Percentiles rank a stretch among this genome's conserved stretches.
Evolutionary conservation across 2,888 invertebrate genomes (phyloP).

Genomic region (Drosophila pegasa): DNA sequence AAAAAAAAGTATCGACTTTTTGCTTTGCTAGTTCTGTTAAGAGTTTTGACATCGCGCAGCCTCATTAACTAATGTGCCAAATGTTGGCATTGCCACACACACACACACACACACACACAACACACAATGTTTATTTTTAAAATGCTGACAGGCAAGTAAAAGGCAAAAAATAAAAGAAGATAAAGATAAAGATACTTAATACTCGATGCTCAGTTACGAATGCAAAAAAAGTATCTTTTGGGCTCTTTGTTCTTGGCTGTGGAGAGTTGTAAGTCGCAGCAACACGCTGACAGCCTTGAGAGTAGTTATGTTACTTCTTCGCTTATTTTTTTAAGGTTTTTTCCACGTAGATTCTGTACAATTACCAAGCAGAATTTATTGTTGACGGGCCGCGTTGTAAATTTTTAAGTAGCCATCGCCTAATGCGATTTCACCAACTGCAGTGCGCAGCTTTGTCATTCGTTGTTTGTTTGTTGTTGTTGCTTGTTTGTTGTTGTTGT

Average conservation of each 20-base stretch:
- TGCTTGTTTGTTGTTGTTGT: constrained; percentile 15
- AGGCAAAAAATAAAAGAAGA: constrained; percentile 2
- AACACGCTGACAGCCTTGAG: constrained; percentile 43
- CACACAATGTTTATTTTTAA: constrained; percentile 61
- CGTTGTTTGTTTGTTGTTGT: constrained; percentile 38
- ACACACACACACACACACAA: constrained; percentile 18
- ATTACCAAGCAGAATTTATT: constrained; percentile 70
- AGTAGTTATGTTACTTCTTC: constrained; percentile 20
- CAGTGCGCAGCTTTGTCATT: constrained; percentile 60
- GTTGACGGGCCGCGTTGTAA: constrained; percentile 62
- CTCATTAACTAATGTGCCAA: constrained; percentile 48
- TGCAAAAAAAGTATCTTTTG: constrained; percentile 44
- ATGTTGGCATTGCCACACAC: constrained; percentile 34
- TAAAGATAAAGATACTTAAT: constrained; percentile 16
- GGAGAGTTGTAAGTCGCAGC: constrained; percentile 20
- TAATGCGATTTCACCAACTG: constrained; percentile 64
- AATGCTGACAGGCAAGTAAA: constrained; percentile 50
- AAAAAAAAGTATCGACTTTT: not conserved
- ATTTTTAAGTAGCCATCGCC: constrained; percentile 73
- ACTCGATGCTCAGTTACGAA: constrained; percentile 29
- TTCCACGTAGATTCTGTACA: constrained; percentile 41
- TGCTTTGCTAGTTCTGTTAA: constrained; percentile 8
- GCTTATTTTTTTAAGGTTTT: constrained; percentile 1
- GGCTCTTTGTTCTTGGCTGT: constrained; percentile 17
- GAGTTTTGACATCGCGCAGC: constrained; percentile 15